These are phyloP conservation scores for Drosophila seguyi DNA, from an alignment of 1,140 invertebrate genomes.

Conservation along the genomic window DNA sequence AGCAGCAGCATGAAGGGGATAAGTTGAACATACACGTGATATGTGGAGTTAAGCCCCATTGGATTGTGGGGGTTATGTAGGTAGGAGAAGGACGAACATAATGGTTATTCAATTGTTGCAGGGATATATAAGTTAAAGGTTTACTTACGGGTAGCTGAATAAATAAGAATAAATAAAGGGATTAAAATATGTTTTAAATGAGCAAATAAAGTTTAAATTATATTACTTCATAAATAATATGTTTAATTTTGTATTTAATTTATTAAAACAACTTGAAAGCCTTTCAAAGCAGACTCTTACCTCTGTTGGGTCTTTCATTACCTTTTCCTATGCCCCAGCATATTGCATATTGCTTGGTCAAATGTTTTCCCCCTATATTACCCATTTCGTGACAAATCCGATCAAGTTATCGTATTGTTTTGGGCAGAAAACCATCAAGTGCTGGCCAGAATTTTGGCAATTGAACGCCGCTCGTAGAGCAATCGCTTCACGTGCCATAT, in stretches of 20 bases:
- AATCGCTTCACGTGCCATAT: slow-evolving; percentile 77
- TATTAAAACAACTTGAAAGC: background rate
- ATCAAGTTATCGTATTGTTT: slow-evolving; percentile 17
- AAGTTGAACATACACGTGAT: slow-evolving; percentile 23
- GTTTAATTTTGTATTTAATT: no score
- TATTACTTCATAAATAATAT: no score
- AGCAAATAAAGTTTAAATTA: no score
- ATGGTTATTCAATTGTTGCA: slow-evolving; percentile 25
- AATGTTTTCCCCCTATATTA: background rate
- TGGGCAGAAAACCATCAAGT: slow-evolving; percentile 52
- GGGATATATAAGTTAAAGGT: background rate
- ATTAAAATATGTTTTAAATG: background rate
- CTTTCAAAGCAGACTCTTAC: no score
- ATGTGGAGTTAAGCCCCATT: slow-evolving; percentile 16
- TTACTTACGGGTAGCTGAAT: background rate
- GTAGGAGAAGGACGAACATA: background rate
- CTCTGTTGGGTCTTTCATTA: background rate
- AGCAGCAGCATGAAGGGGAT: slow-evolving; percentile 31
- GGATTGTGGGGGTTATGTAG: background rate
- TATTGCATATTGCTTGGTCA: background rate
- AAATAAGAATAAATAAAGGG: background rate
- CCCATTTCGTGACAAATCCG: slow-evolving; percentile 8
- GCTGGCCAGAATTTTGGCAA: slow-evolving; percentile 57
- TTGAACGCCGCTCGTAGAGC: slow-evolving; percentile 32
- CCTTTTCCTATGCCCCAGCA: background rate